Base-by-base conservation (phyloP, 2,888 invertebrate species). In the Hirtodrosophila cameraria region DNA sequence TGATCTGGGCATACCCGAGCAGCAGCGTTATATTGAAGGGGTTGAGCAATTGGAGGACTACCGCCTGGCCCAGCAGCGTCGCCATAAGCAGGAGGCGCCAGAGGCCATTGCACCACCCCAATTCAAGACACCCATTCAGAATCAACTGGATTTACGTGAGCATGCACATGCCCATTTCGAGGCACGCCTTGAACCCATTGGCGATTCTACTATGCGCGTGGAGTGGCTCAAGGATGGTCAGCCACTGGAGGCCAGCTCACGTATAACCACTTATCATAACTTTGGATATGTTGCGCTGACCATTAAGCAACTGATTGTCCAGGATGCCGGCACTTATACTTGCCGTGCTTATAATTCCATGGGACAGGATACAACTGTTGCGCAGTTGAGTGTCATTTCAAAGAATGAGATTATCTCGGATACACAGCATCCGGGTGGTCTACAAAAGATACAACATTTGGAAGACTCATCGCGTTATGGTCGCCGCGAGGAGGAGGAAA, bases 141-240 rank as follows among this genome's bases (percentile, higher is more conserved):
- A 97, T 91, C 97, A 97, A 92, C 91, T 94, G 48, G 95, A 95
- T 88, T 93, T 97, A 87, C 94, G 95, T 87, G 98, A 98, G 92
- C 97, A 97, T 75, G 97, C 97, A 74, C 97, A 97, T 88, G 97
- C 97, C 75, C 98, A 98, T 89, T 97, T 98, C 88, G 98, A 98
- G 92, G 97, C 97, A 76, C 95, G 97, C 72, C 93, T 98, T 42
- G 97, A 98, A 91, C 98, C 98, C 54, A 93, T 97, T 67, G 97
- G 97, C 42, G 98, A 98, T 91, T 94, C 97, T 3, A 95, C 96
- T 42, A 93, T 98, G 86, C 94, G 93, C 90, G 97, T 98, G 31
- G 97, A 97, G 91, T 98, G 98, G 97, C 93, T 96, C 57, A 97
- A 97, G 90, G 97, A 98, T 90, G 97, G 97, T 57, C 94, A 94